Evolutionary conservation across 1,140 invertebrate species (phyloP).

Genomic region (Zaprionus ornatus): DNA sequence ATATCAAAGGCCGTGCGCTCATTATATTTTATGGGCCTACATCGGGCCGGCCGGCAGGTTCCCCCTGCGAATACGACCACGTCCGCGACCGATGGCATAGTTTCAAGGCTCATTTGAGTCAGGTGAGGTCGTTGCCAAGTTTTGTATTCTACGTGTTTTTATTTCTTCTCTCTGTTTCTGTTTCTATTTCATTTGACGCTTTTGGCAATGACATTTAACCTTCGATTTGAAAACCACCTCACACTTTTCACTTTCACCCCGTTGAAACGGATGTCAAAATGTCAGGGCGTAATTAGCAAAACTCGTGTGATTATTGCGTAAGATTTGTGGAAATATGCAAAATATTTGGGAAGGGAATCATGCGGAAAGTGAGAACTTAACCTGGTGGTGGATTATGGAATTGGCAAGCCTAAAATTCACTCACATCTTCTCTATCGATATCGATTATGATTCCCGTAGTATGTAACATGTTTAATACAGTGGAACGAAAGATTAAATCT

Average conservation of each 20-base stretch:
- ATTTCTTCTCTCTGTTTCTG: conserved; percentile 19
- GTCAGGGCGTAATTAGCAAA: conserved; percentile 37
- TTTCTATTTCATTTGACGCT: conserved; percentile 30
- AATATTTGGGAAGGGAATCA: background rate
- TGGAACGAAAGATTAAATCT: background rate
- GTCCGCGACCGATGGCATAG: conserved; percentile 25
- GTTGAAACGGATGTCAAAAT: conserved; percentile 42
- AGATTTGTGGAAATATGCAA: background rate
- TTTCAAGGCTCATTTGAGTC: conserved; percentile 59
- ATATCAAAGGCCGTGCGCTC: conserved; percentile 77
- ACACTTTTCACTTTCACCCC: conserved; percentile 35
- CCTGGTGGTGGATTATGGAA: no score
- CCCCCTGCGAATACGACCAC: background rate
- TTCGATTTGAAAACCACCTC: conserved; percentile 30
- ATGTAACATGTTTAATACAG: background rate
- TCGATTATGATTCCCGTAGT: background rate
- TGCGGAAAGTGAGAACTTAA: background rate
- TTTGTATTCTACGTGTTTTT: background rate
- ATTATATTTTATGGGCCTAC: conserved; percentile 71
- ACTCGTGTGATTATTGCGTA: background rate
- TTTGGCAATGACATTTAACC: conserved; percentile 41
- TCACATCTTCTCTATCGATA: background rate
- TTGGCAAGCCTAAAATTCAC: no score
- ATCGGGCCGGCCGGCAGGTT: conserved; percentile 20
- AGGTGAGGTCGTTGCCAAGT: conserved; percentile 60